These are phyloP conservation scores for Sinosuthora webbiana DNA, from an alignment of 2,113 vertebrate species.

Conservation along the genomic window DNA sequence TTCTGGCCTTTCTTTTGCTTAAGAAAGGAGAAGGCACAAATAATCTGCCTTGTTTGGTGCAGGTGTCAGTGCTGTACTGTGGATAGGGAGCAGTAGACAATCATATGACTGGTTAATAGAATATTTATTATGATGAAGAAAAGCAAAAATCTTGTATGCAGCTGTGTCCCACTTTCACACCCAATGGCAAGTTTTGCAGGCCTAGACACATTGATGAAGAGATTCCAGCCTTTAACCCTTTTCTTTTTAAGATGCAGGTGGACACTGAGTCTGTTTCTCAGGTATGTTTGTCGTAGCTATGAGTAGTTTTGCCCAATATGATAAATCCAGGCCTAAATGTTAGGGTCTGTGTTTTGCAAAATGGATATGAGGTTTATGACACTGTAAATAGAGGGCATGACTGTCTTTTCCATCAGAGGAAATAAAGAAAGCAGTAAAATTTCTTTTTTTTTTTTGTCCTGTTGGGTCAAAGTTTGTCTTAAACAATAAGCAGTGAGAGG, in stretches of 20 bases:
- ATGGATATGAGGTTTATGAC: background rate
- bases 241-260: background rate
- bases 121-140: background rate
- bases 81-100: background rate
- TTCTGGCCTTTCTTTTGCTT: background rate
- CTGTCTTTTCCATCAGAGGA: background rate
- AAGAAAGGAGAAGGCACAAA: background rate
- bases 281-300: accelerated
- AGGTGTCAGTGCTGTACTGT: background rate
- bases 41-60: background rate
- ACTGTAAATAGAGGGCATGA: background rate
- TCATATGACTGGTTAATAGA: background rate
- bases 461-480: background rate
- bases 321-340: background rate
- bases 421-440: background rate
- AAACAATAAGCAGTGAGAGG: background rate
- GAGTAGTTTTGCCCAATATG: background rate
- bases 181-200: background rate
- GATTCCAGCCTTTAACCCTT: background rate
- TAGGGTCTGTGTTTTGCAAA: background rate
- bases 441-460: background rate
- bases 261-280: background rate
- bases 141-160: background rate
- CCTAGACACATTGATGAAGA: background rate
- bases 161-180: background rate